Conservation (phyloP, 1,140 invertebrate genomes). For the Asbolus verrucosus region DNA sequence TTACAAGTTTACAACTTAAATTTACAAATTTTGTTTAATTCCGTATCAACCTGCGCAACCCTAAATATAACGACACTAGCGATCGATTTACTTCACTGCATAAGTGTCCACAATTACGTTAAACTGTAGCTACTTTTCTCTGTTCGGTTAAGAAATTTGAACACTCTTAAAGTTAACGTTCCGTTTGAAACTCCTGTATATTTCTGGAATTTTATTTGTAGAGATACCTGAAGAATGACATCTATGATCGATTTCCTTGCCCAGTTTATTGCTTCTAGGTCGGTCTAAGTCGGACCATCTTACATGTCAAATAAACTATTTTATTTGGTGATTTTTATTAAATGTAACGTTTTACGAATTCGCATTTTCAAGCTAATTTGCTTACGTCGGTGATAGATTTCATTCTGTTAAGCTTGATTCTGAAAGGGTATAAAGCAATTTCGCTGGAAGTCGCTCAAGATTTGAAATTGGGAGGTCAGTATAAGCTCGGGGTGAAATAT, state of each 20-base stretch:
- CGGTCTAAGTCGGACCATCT: conserved; percentile 1
- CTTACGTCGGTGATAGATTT: conserved; percentile 6
- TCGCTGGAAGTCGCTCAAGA: conserved; percentile 15
- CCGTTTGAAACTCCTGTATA: conserved; percentile 17
- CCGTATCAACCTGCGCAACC: conserved; percentile 31
- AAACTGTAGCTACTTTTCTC: no score
- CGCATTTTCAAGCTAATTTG: no score
- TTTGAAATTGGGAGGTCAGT: conserved; percentile 40
- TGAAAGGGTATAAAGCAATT: conserved; percentile 34
- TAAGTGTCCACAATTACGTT: no score
- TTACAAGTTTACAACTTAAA: conserved; percentile 16
- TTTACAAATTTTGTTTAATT: conserved; percentile 29
- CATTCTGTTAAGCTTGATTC: neutral
- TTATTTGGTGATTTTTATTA: neutral
- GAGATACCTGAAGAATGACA: conserved; percentile 26
- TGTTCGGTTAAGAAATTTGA: no score
- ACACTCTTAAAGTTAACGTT: conserved; percentile 1
- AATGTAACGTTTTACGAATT: neutral
- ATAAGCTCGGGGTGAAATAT: conserved; percentile 30
- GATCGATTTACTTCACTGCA: conserved; percentile 13
- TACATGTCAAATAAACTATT: conserved; percentile 14
- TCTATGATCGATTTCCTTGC: conserved; percentile 37
- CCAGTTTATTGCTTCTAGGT: conserved; percentile 27
- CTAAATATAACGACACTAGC: conserved; percentile 5
- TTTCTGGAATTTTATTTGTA: conserved; percentile 35